Base-by-base conservation (phyloP, 2,797 vertebrate genomes). In the Serranus cabrilla region DNA sequence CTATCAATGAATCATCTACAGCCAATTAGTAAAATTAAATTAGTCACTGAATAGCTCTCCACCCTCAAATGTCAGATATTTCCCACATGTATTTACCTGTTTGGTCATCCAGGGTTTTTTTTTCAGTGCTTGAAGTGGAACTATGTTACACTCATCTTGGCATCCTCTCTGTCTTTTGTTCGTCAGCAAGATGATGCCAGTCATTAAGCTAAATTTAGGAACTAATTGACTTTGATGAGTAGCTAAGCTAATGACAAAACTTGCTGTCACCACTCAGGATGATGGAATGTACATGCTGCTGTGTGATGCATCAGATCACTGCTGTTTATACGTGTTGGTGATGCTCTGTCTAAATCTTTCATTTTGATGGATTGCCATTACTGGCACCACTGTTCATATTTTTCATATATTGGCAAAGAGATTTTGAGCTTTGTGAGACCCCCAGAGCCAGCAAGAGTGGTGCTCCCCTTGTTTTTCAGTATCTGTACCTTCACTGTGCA, bases 401-500 rank as follows among this genome's bases (percentile, higher is more conserved):
- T 72, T 55, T 52, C 21, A 67, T 69, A 14, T 27, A 57, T 34
- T 49, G 8, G 45, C 13, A 45, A 56, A 42, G 37, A 59, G 16
- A 73, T 58, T 77, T 54, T 13, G 42, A 37, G 37, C 27, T 56
- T 64, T 62, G 55, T 46, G 62, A n/a, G n/a, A 62, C 11, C 49
- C 7, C 14, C 11, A 64, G 23, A 68, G 37, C 40, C 25, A 59
- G 67, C 13, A 42, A 40, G 21, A 54, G 42, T 11, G 2, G 51
- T 39, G 49, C 66, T 64, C 39, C n/a, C 42, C 16, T 31, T 2
- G 42, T 18, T 55, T 69, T 39, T n/a, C 39, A 57, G 23, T 31
- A 11, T 49, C 45, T 17, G 21, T 57, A 80, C 43, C 62, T 81
- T 74, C 54, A 20, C 65, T 74, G 59, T 83, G 83, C 84, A 77